Evolutionary conservation across 2,888 invertebrate genomes (phyloP), one percentile per base, ranked within the genome.

Genomic region (Graphium colonna): DNA sequence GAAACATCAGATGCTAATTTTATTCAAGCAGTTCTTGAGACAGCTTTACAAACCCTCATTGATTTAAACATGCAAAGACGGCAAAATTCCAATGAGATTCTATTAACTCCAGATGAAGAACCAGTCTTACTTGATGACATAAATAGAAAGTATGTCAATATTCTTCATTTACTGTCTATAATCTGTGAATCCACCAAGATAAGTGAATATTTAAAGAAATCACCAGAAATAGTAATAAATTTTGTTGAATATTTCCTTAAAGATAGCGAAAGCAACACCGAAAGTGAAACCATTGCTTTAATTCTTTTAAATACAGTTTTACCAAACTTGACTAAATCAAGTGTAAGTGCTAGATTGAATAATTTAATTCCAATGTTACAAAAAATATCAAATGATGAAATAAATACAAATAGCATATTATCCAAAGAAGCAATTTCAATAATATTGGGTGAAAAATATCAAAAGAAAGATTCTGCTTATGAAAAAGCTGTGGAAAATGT

Each of bases 401-500:
- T 65, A 13, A 69, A 65, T 51, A 63, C 77, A 10, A 79, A 82
- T 40, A 65, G 67, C 44, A 72, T 85, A 51, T 60, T 89, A 41
- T 78, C 78, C 58, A 75, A 81, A 57, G 90, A 87, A 63, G 74
- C 79, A 45, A 58, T 86, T 16, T 69, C 76, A 12, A 56, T 81
- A 12, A 74, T 88, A 51, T 63, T 60, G 52, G 65, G 69, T 52
- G 74, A 73, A 31, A 61, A 60, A 47, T 56, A 62, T 9, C 54
- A 65, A 18, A 62, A 69, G 57, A 57, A 60, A 1, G 68, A 78
- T 10, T 75, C 90, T 47, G 79, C 88, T 40, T 92, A 92, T 67
- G 91, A 92, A 55, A 88, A 91, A 64, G 95, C 95, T 0, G 71
- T 96, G 51, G 77, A 90, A 47, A 93, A 95, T 75, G 83, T 94